Evolutionary conservation across 2,888 invertebrate genomes (phyloP).

Genomic region (Drosophila tripunctata): DNA sequence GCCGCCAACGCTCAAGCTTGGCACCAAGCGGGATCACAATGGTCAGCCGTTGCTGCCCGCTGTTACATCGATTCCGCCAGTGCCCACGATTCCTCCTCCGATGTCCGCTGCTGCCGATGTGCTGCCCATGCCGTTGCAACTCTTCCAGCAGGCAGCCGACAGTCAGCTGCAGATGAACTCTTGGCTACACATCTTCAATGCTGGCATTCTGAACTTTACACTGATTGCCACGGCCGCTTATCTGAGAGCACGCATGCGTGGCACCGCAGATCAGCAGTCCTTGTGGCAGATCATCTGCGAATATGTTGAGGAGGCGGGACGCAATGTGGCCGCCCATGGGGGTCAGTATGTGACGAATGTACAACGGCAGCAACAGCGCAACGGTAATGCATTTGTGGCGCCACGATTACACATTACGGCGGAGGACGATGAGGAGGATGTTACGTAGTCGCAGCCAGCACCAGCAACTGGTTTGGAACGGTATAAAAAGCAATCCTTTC

Average conservation of each 20-base stretch:
- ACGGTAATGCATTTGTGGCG: conserved; percentile 19
- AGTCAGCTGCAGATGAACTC: conserved; percentile 40
- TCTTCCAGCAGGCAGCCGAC: conserved; percentile 32
- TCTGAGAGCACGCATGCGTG: conserved; percentile 53
- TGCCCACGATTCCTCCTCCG: not conserved
- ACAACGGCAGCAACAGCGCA: no score
- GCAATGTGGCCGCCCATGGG: conserved; percentile 46
- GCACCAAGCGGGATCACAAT: conserved; percentile 47
- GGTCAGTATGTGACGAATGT: conserved; percentile 43
- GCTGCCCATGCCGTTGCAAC: conserved; percentile 24
- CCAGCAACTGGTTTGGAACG: not conserved
- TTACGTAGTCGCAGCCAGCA: conserved; percentile 11
- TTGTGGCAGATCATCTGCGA: conserved; percentile 66
- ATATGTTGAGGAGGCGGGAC: conserved; percentile 64
- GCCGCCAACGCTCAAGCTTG: conserved; percentile 2
- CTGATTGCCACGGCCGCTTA: conserved; percentile 60
- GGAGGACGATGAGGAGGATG: conserved; percentile 62
- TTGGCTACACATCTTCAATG: conserved; percentile 68
- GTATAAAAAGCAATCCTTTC: conserved; percentile 18
- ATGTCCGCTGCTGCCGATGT: not conserved
- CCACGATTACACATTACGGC: conserved; percentile 62
- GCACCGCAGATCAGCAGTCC: conserved; percentile 38
- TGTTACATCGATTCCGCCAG: not conserved
- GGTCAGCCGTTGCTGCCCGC: conserved; percentile 19
- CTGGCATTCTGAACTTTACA: conserved; percentile 65